Conservation (phyloP, 1,140 invertebrate genomes). For the Hermetia illucens region DNA sequence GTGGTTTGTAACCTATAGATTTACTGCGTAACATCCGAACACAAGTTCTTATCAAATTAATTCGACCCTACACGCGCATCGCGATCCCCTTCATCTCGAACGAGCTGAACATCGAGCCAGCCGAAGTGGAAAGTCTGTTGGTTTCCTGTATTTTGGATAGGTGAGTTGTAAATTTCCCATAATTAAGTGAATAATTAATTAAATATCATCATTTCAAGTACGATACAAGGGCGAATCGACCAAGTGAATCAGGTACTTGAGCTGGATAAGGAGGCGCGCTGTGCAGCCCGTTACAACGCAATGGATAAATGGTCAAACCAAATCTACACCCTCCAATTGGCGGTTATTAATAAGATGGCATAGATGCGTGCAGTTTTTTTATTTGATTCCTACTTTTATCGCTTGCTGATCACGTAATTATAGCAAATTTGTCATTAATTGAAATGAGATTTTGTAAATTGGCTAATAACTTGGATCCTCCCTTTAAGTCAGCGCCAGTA, state of each 20-base stretch:
- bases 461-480: too few relatives aligned
- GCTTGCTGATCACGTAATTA: too few relatives aligned
- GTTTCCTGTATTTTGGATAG: constrained; percentile 98
- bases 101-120: constrained; percentile 90
- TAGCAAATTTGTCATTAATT: too few relatives aligned
- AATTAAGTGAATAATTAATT: constrained; percentile 1
- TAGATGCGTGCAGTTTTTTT: constrained; percentile 16
- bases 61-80: constrained; percentile 96
- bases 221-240: constrained; percentile 93
- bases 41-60: constrained; percentile 94
- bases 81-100: constrained; percentile 97
- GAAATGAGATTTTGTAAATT: too few relatives aligned
- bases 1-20: constrained; percentile 47
- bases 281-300: constrained; percentile 76
- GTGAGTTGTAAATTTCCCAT: constrained; percentile 34
- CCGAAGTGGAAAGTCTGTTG: constrained; percentile 91
- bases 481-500: too few relatives aligned
- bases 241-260: constrained; percentile 93
- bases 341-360: constrained; percentile 81
- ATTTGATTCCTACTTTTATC: too few relatives aligned
- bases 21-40: constrained; percentile 92
- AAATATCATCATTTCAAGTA: constrained; percentile 37
- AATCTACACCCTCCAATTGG: constrained; percentile 71
- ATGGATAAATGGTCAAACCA: constrained; percentile 95
- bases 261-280: constrained; percentile 65